Evolutionary conservation across 2,888 invertebrate genomes (phyloP), one percentile per base, ranked within the genome.

Genomic region (Tetropium fuscum): DNA sequence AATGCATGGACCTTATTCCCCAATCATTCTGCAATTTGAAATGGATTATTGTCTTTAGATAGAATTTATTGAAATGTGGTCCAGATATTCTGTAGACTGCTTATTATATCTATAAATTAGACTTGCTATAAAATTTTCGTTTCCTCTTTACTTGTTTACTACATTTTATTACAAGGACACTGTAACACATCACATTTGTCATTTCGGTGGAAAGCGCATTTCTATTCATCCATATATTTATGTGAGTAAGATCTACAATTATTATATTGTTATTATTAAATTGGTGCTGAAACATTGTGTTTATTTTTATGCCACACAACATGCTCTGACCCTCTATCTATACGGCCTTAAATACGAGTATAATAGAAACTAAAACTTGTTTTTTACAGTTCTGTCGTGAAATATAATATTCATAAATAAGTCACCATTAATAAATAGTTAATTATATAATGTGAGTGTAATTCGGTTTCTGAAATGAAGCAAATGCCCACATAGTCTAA

Each of bases 41-140:
- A 45, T 45, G 45, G 45, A 45, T 45, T 45, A 45, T 45, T 45
- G 27, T 45, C 45, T 45, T 44, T 45, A 30, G 45, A 18, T 15
- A 27, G 18, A 30, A 18, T 25, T 3, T 27, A 30, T 10, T 13
- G 32, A 45, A 45, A 30, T 32, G n/a, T 25, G 25, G 22, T 44
- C 25, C 45, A 45, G 16, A 45, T 8, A 45, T 30, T 45, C 30
- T 30, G 45, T 45, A 45, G 27, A 45, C 18, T 44, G 45, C 45
- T 30, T 45, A n/a, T 16, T 16, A 30, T n/a, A 30, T 30, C 45
- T 45, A 18, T 45, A 15, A 7, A n/a, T 45, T 30, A 45, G 45
- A 32, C 18, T 15, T 43, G 43, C 25, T 43, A 19, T 43, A 13
- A 43, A 19, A 22, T 45, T 45, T 25, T 18, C 32, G 32, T 30